Conservation (phyloP, 2,113 vertebrate species). For the Oreocharis arfaki region DNA sequence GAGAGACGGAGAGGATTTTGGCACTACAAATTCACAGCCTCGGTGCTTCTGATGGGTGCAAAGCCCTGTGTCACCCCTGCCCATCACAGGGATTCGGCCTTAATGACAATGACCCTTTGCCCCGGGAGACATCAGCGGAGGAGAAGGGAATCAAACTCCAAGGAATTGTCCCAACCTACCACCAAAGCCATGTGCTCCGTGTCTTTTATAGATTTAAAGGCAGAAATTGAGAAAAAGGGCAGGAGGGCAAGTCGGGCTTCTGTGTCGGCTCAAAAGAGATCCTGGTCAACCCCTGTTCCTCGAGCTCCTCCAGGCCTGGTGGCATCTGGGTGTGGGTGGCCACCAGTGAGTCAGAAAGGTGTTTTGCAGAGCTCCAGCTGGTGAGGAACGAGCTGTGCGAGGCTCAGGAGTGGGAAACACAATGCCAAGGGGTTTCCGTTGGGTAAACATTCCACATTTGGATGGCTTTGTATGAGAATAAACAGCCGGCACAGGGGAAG, state of each 20-base stretch:
- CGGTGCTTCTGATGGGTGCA: accelerated
- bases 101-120: background rate
- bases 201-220: background rate
- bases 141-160: background rate
- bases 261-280: background rate
- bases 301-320: background rate
- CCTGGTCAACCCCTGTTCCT: background rate
- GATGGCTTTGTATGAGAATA: background rate
- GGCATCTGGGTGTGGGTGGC: conserved; percentile 38
- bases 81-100: background rate
- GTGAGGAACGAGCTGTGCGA: background rate
- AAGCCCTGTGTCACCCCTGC: background rate
- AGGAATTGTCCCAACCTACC: accelerated
- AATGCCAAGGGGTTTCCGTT: conserved; percentile 22
- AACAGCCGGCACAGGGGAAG: background rate
- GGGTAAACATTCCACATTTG: background rate
- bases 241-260: background rate
- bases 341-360: conserved; percentile 12
- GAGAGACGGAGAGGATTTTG: background rate
- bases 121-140: too few relatives aligned
- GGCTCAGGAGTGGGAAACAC: background rate
- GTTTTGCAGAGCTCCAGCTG: conserved; percentile 7
- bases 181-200: background rate
- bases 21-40: background rate
- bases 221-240: background rate